A percentile compares a stretch with the other conserved stretches of the same genome.
Evolutionary conservation across 2,888 invertebrate species (phyloP).

Genomic region (Agrotis ipsilon): DNA sequence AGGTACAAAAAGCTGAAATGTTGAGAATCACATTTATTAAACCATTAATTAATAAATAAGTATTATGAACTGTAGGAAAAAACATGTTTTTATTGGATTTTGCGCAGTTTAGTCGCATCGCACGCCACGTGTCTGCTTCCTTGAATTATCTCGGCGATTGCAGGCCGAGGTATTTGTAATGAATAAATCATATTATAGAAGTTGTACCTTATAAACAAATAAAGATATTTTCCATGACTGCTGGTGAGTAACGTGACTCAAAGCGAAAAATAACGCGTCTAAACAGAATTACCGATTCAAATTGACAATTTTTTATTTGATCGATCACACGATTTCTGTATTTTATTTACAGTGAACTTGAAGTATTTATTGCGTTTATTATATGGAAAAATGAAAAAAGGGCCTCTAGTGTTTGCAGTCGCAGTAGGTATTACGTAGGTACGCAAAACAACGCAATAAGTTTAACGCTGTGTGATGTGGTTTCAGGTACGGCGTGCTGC

Average conservation of each 20-base stretch:
- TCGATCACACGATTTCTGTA: no score
- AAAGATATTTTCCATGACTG: constrained; percentile 7
- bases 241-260: background rate
- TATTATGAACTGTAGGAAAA: background rate
- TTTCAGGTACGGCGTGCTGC: constrained; percentile 80
- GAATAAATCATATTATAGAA: constrained; percentile 7
- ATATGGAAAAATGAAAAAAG: no score
- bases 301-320: background rate
- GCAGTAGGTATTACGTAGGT: no score
- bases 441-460: no score
- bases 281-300: background rate
- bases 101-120: background rate
- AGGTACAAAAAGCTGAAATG: no score
- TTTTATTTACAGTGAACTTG: no score
- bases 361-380: no score
- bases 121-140: background rate
- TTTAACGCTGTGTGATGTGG: background rate
- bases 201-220: constrained; percentile 2
- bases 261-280: no score
- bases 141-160: constrained; percentile 1
- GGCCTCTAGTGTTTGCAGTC: no score
- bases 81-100: background rate
- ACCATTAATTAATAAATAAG: background rate
- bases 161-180: constrained; percentile 2
- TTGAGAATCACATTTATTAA: background rate